Evolutionary conservation across 2,797 vertebrate genomes (phyloP).

Genomic region (Neostethus bicornis): DNA sequence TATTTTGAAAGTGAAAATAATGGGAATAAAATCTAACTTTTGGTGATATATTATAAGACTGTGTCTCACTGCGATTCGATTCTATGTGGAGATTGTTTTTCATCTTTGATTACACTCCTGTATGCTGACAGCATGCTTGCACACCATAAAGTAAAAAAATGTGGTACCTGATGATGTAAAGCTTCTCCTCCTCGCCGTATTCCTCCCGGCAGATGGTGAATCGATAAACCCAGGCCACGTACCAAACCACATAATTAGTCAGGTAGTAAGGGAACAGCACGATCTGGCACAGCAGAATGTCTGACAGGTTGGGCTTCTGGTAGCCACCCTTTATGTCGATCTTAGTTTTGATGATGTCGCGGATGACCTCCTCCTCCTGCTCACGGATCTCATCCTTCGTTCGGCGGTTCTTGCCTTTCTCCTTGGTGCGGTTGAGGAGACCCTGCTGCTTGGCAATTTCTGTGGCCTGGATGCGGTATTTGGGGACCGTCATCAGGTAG

Average conservation of each 20-base stretch:
- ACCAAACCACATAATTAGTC: slow-evolving; percentile 86
- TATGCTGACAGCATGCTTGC: too few relatives aligned
- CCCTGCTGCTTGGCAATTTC: slow-evolving; percentile 95
- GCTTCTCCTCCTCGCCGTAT: slow-evolving; percentile 89
- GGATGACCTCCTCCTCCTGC: slow-evolving; percentile 94
- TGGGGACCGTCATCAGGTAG: slow-evolving; percentile 93
- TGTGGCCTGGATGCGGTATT: slow-evolving; percentile 93
- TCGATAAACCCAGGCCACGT: slow-evolving; percentile 88
- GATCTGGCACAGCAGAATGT: slow-evolving; percentile 93
- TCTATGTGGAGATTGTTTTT: too few relatives aligned
- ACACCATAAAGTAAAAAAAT: too few relatives aligned
- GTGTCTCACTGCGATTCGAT: too few relatives aligned
- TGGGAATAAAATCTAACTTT: too few relatives aligned
- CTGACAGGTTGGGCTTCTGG: slow-evolving; percentile 91
- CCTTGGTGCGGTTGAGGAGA: slow-evolving; percentile 89
- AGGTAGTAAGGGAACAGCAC: slow-evolving; percentile 88
- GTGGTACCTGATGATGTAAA: slow-evolving; percentile 91
- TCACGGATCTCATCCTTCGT: slow-evolving; percentile 95
- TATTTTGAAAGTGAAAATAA: too few relatives aligned
- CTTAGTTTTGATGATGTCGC: slow-evolving; percentile 96
- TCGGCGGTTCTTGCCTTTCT: slow-evolving; percentile 92
- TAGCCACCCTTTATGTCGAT: slow-evolving; percentile 98
- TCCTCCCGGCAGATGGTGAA: slow-evolving; percentile 91
- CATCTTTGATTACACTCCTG: too few relatives aligned
- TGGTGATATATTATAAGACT: too few relatives aligned